phyloP scores from a whole-genome alignment of 2,113 vertebrate species.

The Otolemur garnettii region DNA sequence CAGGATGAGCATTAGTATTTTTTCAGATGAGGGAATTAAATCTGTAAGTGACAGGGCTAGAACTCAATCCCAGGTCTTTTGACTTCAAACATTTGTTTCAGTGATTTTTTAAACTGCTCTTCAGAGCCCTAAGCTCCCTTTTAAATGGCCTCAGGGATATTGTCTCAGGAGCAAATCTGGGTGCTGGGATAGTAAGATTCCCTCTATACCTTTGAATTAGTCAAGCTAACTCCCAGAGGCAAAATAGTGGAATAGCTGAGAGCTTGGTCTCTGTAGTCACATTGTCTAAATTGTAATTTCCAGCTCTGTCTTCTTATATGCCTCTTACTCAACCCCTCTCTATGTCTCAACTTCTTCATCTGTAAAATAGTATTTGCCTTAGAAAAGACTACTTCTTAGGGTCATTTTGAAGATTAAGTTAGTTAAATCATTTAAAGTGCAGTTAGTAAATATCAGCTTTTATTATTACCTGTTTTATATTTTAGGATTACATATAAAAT shows the following conservation, averaged over 20 bases:
- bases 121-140: constrained; percentile 44
- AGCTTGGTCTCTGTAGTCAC: background rate
- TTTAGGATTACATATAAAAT: background rate
- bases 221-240: background rate
- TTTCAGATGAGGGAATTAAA: constrained; percentile 47
- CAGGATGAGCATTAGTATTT: background rate
- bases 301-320: background rate
- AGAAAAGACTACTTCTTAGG: constrained; percentile 49
- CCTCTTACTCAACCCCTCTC: background rate
- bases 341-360: background rate
- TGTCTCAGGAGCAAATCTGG: background rate
- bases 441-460: background rate
- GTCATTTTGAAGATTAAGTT: constrained; percentile 31
- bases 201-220: background rate
- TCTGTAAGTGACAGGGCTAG: background rate
- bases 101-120: constrained; percentile 31
- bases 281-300: constrained; percentile 19
- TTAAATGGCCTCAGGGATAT: background rate
- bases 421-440: constrained; percentile 57
- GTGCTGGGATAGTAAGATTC: background rate
- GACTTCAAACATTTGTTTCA: background rate
- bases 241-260: background rate
- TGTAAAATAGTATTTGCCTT: background rate
- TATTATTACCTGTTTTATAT: constrained; percentile 20
- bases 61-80: constrained; percentile 28